Conservation (phyloP, 1,140 invertebrate species). For the Scylla paramamosain region DNA sequence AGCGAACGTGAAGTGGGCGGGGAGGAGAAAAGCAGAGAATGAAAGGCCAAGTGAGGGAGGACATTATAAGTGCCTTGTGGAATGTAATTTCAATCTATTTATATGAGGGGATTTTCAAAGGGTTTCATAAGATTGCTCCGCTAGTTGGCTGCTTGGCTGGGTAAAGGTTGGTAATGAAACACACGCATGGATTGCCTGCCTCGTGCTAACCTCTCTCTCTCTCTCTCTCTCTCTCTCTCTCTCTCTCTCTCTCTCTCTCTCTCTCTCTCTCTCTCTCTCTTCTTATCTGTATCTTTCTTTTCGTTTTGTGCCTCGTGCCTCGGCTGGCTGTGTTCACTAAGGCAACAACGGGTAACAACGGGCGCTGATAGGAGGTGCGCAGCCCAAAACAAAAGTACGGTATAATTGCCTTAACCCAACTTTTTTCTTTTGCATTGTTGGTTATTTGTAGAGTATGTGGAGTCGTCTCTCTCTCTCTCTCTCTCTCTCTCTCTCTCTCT, state of each 20-base stretch:
- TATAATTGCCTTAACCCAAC: background rate
- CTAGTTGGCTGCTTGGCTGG: background rate
- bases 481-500: constrained; percentile 12
- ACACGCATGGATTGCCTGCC: background rate
- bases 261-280: constrained; percentile 44
- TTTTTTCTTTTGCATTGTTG: background rate
- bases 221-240: constrained; percentile 42
- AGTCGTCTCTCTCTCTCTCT: background rate
- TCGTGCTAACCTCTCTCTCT: background rate
- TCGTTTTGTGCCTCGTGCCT: background rate
- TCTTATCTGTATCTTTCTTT: constrained; percentile 17
- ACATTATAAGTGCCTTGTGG: constrained; percentile 32
- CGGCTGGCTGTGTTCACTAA: background rate
- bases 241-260: constrained; percentile 48
- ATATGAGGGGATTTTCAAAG: background rate
- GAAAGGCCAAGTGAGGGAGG: constrained; percentile 36
- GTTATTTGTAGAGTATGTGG: background rate
- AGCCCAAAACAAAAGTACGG: background rate
- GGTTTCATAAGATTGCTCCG: background rate
- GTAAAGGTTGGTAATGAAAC: background rate
- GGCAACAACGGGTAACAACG: background rate
- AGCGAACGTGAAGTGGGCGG: constrained; percentile 37
- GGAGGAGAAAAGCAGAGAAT: background rate
- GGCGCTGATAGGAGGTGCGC: background rate
- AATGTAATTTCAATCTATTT: constrained; percentile 57